Base-by-base conservation (phyloP, 2,888 invertebrate genomes). In the Calameuta idolon region DNA sequence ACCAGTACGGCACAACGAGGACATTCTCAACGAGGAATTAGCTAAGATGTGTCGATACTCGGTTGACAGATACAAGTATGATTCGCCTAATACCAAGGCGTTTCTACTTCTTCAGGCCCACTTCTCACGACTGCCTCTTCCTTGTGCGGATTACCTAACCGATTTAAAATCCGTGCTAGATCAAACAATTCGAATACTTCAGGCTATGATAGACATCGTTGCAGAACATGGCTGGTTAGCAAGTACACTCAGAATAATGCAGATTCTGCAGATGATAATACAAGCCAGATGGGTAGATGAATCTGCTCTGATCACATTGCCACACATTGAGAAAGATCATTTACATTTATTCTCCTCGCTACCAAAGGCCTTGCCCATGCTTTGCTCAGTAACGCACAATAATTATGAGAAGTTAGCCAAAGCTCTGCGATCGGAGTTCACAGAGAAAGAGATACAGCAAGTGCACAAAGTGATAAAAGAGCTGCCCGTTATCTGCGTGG, bases 1-100 rank as follows among this genome's bases (percentile, higher is more conserved):
- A 83, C 99, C 99, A 0, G 99, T 99, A 2, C 94, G 99, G 76
- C 99, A 99, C 90, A 99, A 99, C 90, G 99, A 99, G 92, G 99
- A 99, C 89, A 92, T 96, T 80, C 93, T 97, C 73, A 99, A 99
- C 90, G 96, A 95, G 97, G 97, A 98, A 85, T 92, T 99, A 79
- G 95, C 97, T 0, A 95, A 96, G 87, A 92, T 93, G 81, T 96
- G 98, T 83, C 95, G 96, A 2, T 92, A 96, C 82, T 93, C 95
- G 80, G 96, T 96, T 2, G 95, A 96, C 88, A 92, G 95, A 0
- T 92, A 96, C 76, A 94, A 95, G 0, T 95, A 96, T 86, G 99
- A 98, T 92, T 98, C 97, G 4, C 96, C 99, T 0, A 96, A 98
- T 92, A 96, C 98, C 11, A 99, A 99, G 93, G 96, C 99, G 11